Evolutionary conservation across 2,113 vertebrate species (phyloP).

Genomic region (Percopsis transmontana): DNA sequence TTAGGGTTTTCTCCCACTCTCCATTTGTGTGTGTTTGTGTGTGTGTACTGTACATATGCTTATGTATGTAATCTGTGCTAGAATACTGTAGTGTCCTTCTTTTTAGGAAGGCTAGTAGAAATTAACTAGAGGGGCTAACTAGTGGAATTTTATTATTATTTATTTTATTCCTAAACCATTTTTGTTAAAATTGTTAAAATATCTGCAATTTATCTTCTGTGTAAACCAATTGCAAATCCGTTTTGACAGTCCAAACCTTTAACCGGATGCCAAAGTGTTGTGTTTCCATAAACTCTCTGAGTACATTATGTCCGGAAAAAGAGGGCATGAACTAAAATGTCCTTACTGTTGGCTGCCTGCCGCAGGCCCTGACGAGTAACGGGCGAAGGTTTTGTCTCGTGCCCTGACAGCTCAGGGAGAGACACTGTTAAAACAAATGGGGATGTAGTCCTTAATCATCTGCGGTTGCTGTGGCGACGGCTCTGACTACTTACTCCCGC

Average conservation of each 20-base stretch:
- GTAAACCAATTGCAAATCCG: conserved; percentile 18
- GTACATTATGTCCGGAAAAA: conserved; percentile 52
- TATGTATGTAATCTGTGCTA: too few species aligned
- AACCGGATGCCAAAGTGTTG: conserved; percentile 36
- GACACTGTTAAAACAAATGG: conserved; percentile 55
- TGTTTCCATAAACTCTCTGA: conserved; percentile 53
- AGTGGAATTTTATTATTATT: too few species aligned
- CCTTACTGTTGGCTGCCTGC: conserved; percentile 38
- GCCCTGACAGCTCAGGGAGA: conserved; percentile 5
- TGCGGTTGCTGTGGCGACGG: conserved; percentile 38
- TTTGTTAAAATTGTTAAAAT: too few species aligned
- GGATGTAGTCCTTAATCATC: conserved; percentile 60
- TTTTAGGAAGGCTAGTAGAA: too few species aligned
- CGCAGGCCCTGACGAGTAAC: conserved; percentile 19
- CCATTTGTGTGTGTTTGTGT: background rate
- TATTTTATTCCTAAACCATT: too few species aligned
- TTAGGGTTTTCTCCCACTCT: background rate
- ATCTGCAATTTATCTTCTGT: too few species aligned
- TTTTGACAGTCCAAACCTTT: conserved; percentile 36
- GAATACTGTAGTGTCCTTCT: too few species aligned
- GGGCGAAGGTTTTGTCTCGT: conserved; percentile 32
- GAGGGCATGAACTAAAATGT: conserved; percentile 31
- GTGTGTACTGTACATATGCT: background rate
- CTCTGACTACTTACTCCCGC: conserved; percentile 36
- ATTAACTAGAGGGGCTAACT: too few species aligned